A percentile compares a stretch with the other conserved stretches of the same genome.
Conservation (phyloP, 2,888 invertebrate genomes). For the Chaitophorus viminalis region DNA sequence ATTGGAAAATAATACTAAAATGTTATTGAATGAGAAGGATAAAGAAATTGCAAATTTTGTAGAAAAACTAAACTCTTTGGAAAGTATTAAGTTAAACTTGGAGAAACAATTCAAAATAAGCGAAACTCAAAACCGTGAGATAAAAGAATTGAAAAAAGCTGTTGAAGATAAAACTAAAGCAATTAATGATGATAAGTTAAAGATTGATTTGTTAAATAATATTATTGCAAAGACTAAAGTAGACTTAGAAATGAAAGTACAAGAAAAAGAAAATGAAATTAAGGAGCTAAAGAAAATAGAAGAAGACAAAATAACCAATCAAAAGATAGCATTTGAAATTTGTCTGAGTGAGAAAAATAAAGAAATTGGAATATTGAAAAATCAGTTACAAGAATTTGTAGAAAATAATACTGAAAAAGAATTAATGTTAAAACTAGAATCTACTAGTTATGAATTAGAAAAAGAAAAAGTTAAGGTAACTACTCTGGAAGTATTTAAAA, state of each 20-base stretch:
- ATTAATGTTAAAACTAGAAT: conserved; percentile 35
- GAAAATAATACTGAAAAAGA: conserved; percentile 40
- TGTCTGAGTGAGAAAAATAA: conserved; percentile 2
- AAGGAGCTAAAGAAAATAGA: not conserved
- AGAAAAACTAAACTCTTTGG: conserved; percentile 13
- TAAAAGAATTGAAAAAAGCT: conserved; percentile 42
- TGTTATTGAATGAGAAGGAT: conserved; percentile 20
- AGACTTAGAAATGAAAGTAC: not conserved
- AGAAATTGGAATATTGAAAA: conserved; percentile 36
- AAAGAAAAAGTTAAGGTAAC: not conserved
- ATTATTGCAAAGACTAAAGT: not conserved
- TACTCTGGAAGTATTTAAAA: conserved; percentile 32
- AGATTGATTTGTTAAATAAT: conserved; percentile 42
- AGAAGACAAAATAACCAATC: not conserved
- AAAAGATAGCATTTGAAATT: not conserved
- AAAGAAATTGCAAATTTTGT: conserved; percentile 19
- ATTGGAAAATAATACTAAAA: not conserved
- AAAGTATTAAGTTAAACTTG: not conserved
- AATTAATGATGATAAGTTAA: conserved; percentile 28
- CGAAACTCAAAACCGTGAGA: conserved; percentile 31
- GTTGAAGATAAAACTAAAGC: conserved; percentile 22
- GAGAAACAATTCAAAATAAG: conserved; percentile 25
- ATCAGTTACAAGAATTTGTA: not conserved
- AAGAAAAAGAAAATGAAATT: conserved; percentile 40
- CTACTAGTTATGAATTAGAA: not conserved